Evolutionary conservation across 2,888 invertebrate genomes (phyloP), one percentile per base, ranked within the genome.

Genomic region (Pachycephus smyrnensis): DNA sequence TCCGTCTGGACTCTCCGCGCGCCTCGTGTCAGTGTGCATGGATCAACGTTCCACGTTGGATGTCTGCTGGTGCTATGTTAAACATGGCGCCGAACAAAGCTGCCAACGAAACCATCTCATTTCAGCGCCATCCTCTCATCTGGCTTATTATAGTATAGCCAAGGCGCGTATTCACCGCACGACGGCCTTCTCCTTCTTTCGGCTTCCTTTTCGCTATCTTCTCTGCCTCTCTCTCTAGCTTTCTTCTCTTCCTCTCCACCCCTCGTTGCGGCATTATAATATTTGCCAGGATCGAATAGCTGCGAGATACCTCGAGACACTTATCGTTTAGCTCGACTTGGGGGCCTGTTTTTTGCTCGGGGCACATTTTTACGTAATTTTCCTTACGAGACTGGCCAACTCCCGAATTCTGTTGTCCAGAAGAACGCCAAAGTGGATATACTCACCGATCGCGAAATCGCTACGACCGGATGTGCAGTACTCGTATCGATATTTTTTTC

Each of bases 61-160:
- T 86, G 89, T 9, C n/a, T 89, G 89, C 87, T 87, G 88, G 88
- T 89, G 89, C 88, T 88, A 88, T 89, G 89, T 89, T 88, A 88
- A 89, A 90, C 90, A 88, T 87, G 88, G 89, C 89, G 89, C 88
- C 89, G 87, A 85, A 89, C 89, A 89, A 89, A 89, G 88, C 88
- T 89, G 88, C 89, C 88, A 87, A 88, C 89, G 36, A 74, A 87
- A 88, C 87, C 88, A 87, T 87, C 88, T 89, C 89, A 89, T 90
- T 89, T 90, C 88, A 86, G 87, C 86, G 85, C 87, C 85, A 88
- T 87, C 86, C 85, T 82, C 79, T 80, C 82, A 82, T 82, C 85
- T 84, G 84, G 83, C 86, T 85, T 87, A 86, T 87, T 86, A 87
- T 85, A 86, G 80, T 84, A 85, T 82, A 80, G 83, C 84, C 84